Base-by-base conservation (phyloP, 53 echinoderm and acorn worm species). In the Temnopleurus reevesii region DNA sequence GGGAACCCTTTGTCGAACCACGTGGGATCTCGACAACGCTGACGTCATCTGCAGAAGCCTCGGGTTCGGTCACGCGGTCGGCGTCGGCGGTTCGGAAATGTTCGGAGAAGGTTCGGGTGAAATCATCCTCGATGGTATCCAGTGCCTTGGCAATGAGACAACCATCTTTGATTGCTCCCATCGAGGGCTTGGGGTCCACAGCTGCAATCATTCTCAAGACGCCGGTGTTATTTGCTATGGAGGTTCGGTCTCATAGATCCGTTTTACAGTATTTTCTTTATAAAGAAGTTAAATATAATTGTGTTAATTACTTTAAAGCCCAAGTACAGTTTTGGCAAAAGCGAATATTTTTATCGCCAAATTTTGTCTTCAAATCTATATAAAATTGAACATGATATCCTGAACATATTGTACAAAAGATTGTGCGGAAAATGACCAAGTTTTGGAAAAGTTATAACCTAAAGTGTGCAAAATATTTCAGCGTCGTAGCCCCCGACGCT, bases 41-140 rank as follows among this genome's bases (percentile, higher is more conserved):
- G 3, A 27, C 46, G 89, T 89, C 46, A 46, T 89, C 53, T 89
- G 89, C 54, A 76, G 54, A 76, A 65, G 53, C 25, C 76, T 89
- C 8, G 76, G 89, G 2, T 89, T 28, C 79, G 79, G 79, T 26
- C 79, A 46, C 30, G 79, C 79, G 46, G 30, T 79, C 47, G 23
- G 79, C 28, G 49, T 49, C 12, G 10, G 3, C 23, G 26, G 12
- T 1, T 23, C 24, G 13, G 44, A 46, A 0, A 17, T 46, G 10
- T 79, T 79, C 17, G 79, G 79, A 1, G 38, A 3, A n/a, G 79
- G 51, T 17, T 46, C 17, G 26, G 79, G 49, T 10, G 79, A 49
- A 12, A 49, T 79, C 49, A 46, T 79, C 44, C 79, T 79, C 46
- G 79, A 79, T 15, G 49, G 46, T 23, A 49, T 79, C 27, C 51